A percentile compares a stretch with the other conserved stretches of the same genome.
Conservation (phyloP, 2,888 invertebrate genomes). For the Drosophila mimica region DNA sequence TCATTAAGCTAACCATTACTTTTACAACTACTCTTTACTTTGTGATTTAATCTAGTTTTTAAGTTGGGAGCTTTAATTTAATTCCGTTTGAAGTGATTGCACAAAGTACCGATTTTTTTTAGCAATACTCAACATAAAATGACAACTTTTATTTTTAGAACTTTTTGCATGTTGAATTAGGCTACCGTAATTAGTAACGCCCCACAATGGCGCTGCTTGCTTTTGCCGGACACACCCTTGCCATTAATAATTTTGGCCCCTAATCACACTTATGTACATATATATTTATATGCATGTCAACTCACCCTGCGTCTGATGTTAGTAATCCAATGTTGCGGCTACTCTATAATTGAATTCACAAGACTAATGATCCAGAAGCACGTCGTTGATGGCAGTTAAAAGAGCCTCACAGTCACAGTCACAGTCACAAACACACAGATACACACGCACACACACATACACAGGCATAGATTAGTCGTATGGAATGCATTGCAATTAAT, state of each 20-base stretch:
- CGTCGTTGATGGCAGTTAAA: conserved; percentile 56
- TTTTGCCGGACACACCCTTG: conserved; percentile 34
- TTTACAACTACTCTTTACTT: not conserved
- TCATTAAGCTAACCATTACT: not conserved
- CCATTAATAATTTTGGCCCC: conserved; percentile 39
- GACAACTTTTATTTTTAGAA: not conserved
- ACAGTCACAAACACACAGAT: conserved; percentile 12
- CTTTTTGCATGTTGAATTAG: not conserved
- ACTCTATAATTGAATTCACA: conserved; percentile 75
- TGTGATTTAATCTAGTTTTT: not conserved
- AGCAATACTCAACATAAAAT: not conserved
- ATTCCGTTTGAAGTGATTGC: not conserved
- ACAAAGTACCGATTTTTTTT: not conserved
- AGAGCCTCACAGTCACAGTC: conserved; percentile 10
- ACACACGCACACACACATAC: conserved; percentile 11
- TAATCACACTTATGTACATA: conserved; percentile 10
- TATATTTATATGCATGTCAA: conserved; percentile 15
- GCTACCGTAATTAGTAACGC: conserved; percentile 24
- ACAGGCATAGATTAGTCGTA: conserved; percentile 3
- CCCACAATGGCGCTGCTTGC: conserved; percentile 10
- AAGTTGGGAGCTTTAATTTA: not conserved
- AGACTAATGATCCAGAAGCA: conserved; percentile 65
- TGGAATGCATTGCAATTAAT: conserved; percentile 56
- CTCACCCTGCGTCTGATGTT: conserved; percentile 45
- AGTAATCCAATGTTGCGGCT: conserved; percentile 60